These are phyloP conservation scores for Mobula hypostoma DNA, from an alignment of 2,113 vertebrate genomes.

Conservation along the genomic window DNA sequence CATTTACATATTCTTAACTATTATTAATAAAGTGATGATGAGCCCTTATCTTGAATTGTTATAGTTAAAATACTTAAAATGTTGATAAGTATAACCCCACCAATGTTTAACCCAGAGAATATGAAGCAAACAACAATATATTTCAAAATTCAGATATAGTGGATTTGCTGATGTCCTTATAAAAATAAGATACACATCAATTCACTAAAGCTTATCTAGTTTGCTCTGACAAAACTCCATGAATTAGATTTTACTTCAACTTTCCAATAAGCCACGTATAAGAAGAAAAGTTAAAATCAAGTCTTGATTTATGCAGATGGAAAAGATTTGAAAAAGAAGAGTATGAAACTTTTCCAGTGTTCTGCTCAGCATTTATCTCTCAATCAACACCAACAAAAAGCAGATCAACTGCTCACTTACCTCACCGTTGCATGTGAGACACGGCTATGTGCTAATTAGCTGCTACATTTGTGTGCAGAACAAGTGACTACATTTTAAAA, in stretches of 20 bases:
- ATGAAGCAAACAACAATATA: too few species aligned
- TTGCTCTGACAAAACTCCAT: not conserved
- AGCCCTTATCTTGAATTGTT: too few species aligned
- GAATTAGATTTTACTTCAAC: not conserved
- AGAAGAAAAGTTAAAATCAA: not conserved
- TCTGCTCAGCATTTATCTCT: not conserved
- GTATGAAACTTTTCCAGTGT: not conserved
- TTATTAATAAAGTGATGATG: too few species aligned
- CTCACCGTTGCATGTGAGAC: not conserved
- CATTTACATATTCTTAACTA: too few species aligned
- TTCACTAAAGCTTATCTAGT: not conserved
- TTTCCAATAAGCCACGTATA: not conserved
- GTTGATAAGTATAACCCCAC: too few species aligned
- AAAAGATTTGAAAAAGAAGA: not conserved
- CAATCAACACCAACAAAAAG: not conserved
- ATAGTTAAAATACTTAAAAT: too few species aligned
- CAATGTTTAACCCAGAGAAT: too few species aligned
- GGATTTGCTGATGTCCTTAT: not conserved
- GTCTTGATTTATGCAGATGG: not conserved
- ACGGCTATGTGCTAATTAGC: not conserved
- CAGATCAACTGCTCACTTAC: not conserved
- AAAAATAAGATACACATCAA: not conserved
- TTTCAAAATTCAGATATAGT: too few species aligned
- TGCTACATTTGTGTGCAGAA: not conserved
- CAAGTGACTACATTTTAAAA: constrained; percentile 2